Percentiles rank a stretch among this genome's conserved stretches.
Evolutionary conservation across 1,140 invertebrate genomes (phyloP).

Genomic region (Hyles euphorbiae): DNA sequence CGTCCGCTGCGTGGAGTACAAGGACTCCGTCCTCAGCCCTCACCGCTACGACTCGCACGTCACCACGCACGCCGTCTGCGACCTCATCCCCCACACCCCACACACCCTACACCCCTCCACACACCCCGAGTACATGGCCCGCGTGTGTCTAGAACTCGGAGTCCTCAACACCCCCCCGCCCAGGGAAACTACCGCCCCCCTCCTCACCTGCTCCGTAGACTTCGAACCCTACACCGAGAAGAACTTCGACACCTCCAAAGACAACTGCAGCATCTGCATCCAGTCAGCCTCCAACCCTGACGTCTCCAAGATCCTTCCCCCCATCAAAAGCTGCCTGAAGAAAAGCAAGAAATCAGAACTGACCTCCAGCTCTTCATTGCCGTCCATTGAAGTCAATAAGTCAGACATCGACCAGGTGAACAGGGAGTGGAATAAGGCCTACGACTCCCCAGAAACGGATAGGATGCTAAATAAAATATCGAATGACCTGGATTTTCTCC

Average conservation of each 20-base stretch:
- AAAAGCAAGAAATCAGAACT: slow-evolving; percentile 46
- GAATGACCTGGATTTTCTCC: slow-evolving; percentile 83
- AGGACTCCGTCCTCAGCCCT: slow-evolving; percentile 49
- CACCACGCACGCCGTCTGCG: slow-evolving; percentile 57
- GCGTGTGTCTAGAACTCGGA: slow-evolving; percentile 61
- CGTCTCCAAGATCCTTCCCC: slow-evolving; percentile 55
- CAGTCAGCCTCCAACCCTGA: slow-evolving; percentile 54
- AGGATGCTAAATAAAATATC: slow-evolving; percentile 84
- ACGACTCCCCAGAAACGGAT: slow-evolving; percentile 63
- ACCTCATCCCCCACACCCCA: slow-evolving; percentile 56
- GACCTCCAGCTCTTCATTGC: slow-evolving; percentile 55
- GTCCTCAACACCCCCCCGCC: slow-evolving; percentile 47
- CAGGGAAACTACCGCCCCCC: slow-evolving; percentile 40
- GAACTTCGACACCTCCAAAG: slow-evolving; percentile 48
- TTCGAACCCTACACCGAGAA: slow-evolving; percentile 58
- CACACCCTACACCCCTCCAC: slow-evolving; percentile 43
- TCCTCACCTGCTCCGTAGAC: slow-evolving; percentile 56
- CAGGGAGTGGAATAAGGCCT: slow-evolving; percentile 56
- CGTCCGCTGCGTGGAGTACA: slow-evolving; percentile 68
- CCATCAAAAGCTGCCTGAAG: slow-evolving; percentile 71
- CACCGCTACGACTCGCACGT: slow-evolving; percentile 35
- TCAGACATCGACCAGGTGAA: slow-evolving; percentile 62
- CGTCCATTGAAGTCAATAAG: slow-evolving; percentile 57
- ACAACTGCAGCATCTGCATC: slow-evolving; percentile 61
- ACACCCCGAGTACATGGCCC: slow-evolving; percentile 54